Base-by-base conservation (phyloP, 2,113 vertebrate species). In the Nyctereutes procyonoides region DNA sequence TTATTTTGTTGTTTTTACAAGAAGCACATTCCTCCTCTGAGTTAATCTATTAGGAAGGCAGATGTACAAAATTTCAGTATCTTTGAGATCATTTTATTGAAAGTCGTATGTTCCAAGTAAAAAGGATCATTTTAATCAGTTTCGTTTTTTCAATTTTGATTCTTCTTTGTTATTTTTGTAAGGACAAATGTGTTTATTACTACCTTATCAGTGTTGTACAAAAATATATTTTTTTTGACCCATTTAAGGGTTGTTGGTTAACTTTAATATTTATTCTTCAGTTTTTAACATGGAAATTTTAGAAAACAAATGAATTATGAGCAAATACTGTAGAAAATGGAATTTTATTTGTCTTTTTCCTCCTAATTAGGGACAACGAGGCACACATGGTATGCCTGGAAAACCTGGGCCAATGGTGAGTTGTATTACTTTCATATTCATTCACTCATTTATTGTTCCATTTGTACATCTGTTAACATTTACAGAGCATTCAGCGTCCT, bases 311-410 rank as follows among this genome's bases (percentile, higher is more conserved):
- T 55, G 13, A 79, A 81, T 93, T 38, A 65, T 80, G 38, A n/a
- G 30, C 43, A 91, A 92, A 43, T 62, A 19, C 4, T 15, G 0
- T 48, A 43, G n/a, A 86, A 80, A 38, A 82, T 48, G 1, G 16
- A 76, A 65, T 86, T 2, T 81, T 89, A 55, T 43, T 88, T n/a
- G 5, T 17, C 32, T 73, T 22, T 73, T 62, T 96, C 19, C 85
- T 89, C 16, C 3, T 94, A 6, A 85, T 51, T 93, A 99, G 99
- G 99, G 99, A 11, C 99, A 98, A 76, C 99, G 99, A 94, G 99
- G 99, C 90, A 53, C 98, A 60, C 98, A 99, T 88, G 99, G 99
- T 48, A 99, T 99, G 97, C 74, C 99, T 69, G 99, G 99, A 71
- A 99, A 99, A 98, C 98, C 99, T 92, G 99, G 99, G n/a, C 98